A percentile compares a stretch with the other conserved stretches of the same genome.
Conservation (phyloP, 2,797 vertebrate species). For the Stomatorhinus walkeri region DNA sequence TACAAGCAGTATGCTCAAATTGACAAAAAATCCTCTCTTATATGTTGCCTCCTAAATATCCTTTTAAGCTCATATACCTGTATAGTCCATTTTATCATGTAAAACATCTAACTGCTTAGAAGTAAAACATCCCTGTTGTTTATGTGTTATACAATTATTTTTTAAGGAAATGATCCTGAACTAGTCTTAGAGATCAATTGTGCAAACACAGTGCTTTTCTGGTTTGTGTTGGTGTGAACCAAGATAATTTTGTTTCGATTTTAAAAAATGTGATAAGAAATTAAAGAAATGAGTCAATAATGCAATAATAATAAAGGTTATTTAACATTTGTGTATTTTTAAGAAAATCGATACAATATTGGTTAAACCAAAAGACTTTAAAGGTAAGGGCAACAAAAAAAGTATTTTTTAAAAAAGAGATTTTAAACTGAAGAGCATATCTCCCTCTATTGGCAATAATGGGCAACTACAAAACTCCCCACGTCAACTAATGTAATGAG, state of each 20-base stretch:
- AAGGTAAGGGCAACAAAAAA: neutral
- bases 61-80: neutral
- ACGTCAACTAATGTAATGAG: neutral
- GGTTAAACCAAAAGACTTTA: neutral
- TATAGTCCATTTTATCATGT: neutral
- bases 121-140: neutral
- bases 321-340: neutral
- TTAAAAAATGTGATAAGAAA: neutral
- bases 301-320: neutral
- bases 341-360: neutral
- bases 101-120: neutral
- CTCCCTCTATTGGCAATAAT: constrained; percentile 22
- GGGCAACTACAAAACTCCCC: neutral
- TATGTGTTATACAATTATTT: neutral
- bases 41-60: neutral
- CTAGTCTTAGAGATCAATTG: neutral
- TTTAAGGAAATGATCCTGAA: neutral
- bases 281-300: neutral
- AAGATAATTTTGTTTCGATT: neutral
- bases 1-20: neutral
- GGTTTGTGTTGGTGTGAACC: neutral
- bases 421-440: constrained; percentile 14
- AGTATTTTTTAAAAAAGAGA: neutral
- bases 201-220: neutral
- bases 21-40: neutral